A percentile compares a stretch with the other conserved stretches of the same genome.
phyloP scores from a whole-genome alignment of 2,888 invertebrate species.

The Hetaerina titia region DNA sequence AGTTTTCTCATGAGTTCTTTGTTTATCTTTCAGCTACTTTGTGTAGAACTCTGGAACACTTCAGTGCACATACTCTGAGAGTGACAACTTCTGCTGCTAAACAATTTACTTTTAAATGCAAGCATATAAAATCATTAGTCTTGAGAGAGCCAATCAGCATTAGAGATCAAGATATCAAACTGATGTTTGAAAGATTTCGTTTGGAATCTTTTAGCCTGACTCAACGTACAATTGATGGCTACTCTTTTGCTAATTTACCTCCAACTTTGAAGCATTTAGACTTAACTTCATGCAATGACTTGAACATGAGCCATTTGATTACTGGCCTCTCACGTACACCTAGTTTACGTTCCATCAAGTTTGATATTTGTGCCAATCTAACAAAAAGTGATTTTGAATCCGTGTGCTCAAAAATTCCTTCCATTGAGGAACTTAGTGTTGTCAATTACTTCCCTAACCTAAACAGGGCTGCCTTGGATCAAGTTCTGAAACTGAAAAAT shows the following conservation, averaged over 20 bases:
- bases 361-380: constrained; percentile 21
- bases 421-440: constrained; percentile 41
- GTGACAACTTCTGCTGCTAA: constrained; percentile 43
- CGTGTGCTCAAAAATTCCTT: constrained; percentile 29
- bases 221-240: constrained; percentile 51
- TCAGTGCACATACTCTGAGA: constrained; percentile 46
- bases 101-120: constrained; percentile 24
- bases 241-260: not conserved
- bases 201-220: constrained; percentile 25
- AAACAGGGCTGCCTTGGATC: constrained; percentile 7
- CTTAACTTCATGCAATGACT: constrained; percentile 32
- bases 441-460: constrained; percentile 33
- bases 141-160: constrained; percentile 56
- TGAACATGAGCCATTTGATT: not conserved
- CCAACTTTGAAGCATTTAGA: constrained; percentile 21
- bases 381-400: constrained; percentile 38
- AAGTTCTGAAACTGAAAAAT: not conserved
- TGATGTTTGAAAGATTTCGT: constrained; percentile 27
- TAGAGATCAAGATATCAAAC: constrained; percentile 40
- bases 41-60: constrained; percentile 31
- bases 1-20: not conserved
- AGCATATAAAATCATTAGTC: not conserved
- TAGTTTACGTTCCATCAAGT: not conserved
- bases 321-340: constrained; percentile 29
- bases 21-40: constrained; percentile 21